These are phyloP conservation scores for Otocyon megalotis DNA, from an alignment of 2,113 vertebrate genomes.

Conservation along the genomic window DNA sequence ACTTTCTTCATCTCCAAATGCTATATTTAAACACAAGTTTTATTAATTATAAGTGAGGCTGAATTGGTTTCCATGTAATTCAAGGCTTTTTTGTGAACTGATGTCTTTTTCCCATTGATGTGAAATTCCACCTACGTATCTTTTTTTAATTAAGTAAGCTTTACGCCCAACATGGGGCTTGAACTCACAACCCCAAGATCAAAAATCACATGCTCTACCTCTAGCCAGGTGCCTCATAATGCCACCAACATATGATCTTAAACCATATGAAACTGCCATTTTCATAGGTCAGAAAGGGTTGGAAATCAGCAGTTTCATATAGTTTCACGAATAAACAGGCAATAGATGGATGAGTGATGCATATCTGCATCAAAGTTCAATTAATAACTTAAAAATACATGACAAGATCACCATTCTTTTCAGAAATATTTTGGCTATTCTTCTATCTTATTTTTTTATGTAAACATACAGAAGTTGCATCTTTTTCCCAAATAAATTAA, in stretches of 20 bases:
- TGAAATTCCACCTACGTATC: neutral
- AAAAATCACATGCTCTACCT: neutral
- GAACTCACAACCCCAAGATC: neutral
- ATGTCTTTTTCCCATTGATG: neutral
- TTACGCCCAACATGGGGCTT: neutral
- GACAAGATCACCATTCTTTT: neutral
- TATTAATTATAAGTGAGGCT: neutral
- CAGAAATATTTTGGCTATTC: neutral
- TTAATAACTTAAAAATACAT: neutral
- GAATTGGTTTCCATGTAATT: neutral
- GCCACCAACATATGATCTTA: neutral
- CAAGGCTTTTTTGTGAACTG: neutral
- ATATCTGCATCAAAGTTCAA: neutral
- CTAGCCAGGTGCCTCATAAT: neutral
- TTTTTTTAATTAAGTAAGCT: neutral
- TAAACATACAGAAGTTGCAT: neutral
- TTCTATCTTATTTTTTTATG: constrained; percentile 1
- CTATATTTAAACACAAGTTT: neutral
- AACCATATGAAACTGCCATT: neutral
- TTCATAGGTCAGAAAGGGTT: neutral
- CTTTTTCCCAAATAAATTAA: neutral
- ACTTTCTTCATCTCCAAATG: neutral
- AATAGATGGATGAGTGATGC: neutral
- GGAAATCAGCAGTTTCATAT: neutral
- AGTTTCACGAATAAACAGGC: neutral